Percentiles rank a stretch among this genome's conserved stretches.
Conservation (phyloP, 1,140 invertebrate genomes). For the Danaus plexippus region DNA sequence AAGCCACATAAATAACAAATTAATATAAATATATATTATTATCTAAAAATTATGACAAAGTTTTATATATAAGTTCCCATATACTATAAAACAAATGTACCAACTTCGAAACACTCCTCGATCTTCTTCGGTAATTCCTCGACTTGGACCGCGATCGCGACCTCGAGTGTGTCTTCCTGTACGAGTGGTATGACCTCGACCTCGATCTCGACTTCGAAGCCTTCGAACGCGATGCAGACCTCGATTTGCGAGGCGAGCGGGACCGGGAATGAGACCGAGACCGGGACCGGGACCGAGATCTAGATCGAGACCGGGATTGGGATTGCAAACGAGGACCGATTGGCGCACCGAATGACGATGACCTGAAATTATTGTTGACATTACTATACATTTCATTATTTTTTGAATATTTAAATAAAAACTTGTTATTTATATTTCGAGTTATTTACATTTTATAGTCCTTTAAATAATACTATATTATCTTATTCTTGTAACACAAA, state of each 20-base stretch:
- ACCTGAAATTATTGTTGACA: conserved; percentile 11
- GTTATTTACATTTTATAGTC: too few relatives aligned
- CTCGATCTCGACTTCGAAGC: conserved; percentile 12
- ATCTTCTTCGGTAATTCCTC: conserved; percentile 29
- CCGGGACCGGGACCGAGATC: conserved; percentile 13
- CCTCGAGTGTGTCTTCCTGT: conserved; percentile 14
- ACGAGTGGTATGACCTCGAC: conserved; percentile 25
- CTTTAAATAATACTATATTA: too few relatives aligned
- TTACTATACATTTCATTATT: neutral
- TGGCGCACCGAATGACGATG: conserved; percentile 12
- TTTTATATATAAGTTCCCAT: too few relatives aligned
- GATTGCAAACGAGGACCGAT: conserved; percentile 23
- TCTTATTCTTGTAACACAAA: neutral
- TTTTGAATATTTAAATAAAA: too few relatives aligned
- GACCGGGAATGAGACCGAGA: conserved; percentile 13
- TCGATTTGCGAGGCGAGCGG: conserved; percentile 5
- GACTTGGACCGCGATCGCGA: conserved; percentile 21
- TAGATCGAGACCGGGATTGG: conserved; percentile 11
- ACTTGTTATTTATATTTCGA: too few relatives aligned
- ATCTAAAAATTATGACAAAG: too few relatives aligned
- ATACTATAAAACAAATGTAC: conserved; percentile 24
- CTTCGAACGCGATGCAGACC: neutral
- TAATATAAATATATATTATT: too few relatives aligned
- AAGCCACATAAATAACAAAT: too few relatives aligned
- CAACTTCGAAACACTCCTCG: conserved; percentile 50